A percentile compares a stretch with the other conserved stretches of the same genome.
phyloP scores from a whole-genome alignment of 2,113 vertebrate genomes.

The Semnornis frantzii region DNA sequence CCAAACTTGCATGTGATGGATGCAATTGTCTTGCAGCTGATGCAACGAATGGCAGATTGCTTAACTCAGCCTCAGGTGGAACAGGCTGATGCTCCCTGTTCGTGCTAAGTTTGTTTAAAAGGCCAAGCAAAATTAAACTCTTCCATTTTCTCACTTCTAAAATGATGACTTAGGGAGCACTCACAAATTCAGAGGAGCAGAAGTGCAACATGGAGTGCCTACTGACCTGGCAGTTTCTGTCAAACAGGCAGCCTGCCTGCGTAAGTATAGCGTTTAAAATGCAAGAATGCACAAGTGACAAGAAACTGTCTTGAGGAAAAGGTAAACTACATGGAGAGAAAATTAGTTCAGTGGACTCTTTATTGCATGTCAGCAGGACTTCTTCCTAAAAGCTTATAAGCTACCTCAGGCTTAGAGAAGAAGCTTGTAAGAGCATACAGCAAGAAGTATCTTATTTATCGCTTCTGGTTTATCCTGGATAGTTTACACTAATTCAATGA shows the following conservation, averaged over 20 bases:
- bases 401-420: background rate
- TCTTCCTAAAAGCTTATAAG: background rate
- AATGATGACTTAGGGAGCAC: background rate
- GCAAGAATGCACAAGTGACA: background rate
- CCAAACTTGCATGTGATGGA: background rate
- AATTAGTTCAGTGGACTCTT: background rate
- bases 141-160: background rate
- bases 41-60: background rate
- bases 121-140: background rate
- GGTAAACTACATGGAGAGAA: background rate
- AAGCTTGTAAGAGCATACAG: background rate
- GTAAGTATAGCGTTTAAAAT: background rate
- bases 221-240: background rate
- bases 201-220: background rate
- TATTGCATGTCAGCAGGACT: background rate
- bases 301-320: background rate
- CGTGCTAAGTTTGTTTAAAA: background rate
- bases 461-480: background rate
- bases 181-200: background rate
- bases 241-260: background rate
- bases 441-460: background rate
- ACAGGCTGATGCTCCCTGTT: background rate
- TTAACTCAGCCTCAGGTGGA: background rate
- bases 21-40: background rate
- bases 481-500: background rate